Evolutionary conservation across 2,888 invertebrate species (phyloP), one percentile per base, ranked within the genome.

Genomic region (Tenthredo amoena): DNA sequence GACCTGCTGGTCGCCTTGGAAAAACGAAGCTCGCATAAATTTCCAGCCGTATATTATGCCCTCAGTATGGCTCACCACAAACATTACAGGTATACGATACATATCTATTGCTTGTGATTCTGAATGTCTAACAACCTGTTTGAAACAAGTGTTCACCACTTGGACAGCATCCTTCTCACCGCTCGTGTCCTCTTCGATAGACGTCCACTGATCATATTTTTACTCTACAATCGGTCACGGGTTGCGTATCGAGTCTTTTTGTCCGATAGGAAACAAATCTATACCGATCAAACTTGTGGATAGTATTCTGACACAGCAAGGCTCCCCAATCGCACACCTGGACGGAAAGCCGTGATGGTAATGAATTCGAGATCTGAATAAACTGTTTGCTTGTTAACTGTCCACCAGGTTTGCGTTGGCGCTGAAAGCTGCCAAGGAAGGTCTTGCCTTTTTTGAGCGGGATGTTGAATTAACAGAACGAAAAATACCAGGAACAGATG

Each of bases 11-110:
- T 88, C 50, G 76, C 81, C 4, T 79, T 91, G 10, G 88, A 88
- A n/a, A 86, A 85, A 72, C 40, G 21, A 9, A 37, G 87, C 15
- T 87, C 85, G 12, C n/a, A 86, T 10, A 76, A 40, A 40, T 88
- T 90, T 86, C 91, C 91, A 37, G 87, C 88, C 68, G 50, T 90
- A 7, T 90, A 90, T 86, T 88, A 85, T 81, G 87, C 89, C 2
- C 71, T 91, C 26, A 90, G 87, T 10, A 86, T 88, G 86, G 85
- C 88, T 26, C 88, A 91, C 86, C 87, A 88, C 15, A 90, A 90
- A 86, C 85, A 90, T 12, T 91, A 88, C 85, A 87, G 91, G 91
- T 91, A 87, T 88, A 18, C 55, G 40, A 43, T 68, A 12, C 1
- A 31, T 47, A 12, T 47, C 34, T 9, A 4, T 18, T 34, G 76